A percentile compares a stretch with the other conserved stretches of the same genome.
These are phyloP conservation scores for Chamaea fasciata DNA, from an alignment of 2,113 vertebrate species.

Conservation along the genomic window DNA sequence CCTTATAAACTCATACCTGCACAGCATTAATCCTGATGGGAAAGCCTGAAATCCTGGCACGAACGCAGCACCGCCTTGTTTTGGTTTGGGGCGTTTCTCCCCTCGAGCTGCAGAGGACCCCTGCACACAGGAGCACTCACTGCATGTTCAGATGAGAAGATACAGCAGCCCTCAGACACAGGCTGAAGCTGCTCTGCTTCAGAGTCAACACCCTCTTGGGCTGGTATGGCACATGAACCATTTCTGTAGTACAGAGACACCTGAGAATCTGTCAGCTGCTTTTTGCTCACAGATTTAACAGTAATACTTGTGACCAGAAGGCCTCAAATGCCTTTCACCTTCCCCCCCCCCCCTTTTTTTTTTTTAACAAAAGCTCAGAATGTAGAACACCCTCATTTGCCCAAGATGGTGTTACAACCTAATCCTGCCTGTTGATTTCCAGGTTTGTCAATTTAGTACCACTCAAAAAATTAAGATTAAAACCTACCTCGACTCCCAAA, in stretches of 20 bases:
- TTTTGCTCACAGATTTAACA: background rate
- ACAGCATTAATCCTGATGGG: background rate
- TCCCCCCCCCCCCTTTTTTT: background rate
- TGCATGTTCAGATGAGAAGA: background rate
- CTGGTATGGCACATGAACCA: accelerated
- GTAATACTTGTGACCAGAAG: background rate
- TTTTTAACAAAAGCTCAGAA: background rate
- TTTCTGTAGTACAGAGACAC: accelerated
- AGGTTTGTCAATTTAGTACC: background rate
- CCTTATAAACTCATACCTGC: background rate
- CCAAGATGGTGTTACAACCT: background rate
- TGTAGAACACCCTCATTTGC: background rate
- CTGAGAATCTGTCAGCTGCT: background rate
- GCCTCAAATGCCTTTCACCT: background rate
- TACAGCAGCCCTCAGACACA: background rate
- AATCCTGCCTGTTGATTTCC: background rate
- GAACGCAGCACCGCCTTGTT: accelerated
- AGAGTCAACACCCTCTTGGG: background rate
- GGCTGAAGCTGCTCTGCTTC: background rate
- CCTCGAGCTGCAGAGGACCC: background rate
- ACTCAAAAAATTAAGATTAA: background rate
- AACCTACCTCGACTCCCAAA: background rate
- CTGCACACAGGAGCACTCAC: background rate
- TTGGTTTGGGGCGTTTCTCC: background rate
- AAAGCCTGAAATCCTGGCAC: background rate